phyloP scores from a whole-genome alignment of 1,140 invertebrate genomes.

The Drosophila repletoides region DNA sequence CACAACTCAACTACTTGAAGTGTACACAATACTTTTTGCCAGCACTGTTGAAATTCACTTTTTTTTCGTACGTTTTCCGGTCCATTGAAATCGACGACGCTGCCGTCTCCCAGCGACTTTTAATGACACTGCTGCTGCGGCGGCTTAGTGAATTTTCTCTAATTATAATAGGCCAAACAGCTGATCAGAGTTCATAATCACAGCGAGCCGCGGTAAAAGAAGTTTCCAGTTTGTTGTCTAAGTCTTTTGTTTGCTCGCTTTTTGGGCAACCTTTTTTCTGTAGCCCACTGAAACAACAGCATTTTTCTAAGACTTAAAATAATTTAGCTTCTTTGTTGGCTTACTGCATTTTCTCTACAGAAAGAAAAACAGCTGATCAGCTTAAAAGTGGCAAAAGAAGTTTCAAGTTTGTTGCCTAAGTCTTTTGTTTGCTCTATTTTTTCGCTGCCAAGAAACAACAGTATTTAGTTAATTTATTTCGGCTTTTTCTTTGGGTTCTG shows the following conservation, averaged over 20 bases:
- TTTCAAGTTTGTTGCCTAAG: slow-evolving; percentile 64
- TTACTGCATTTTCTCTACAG: too few species aligned
- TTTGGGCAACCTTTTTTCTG: slow-evolving; percentile 41
- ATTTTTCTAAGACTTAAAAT: too few species aligned
- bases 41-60: slow-evolving; percentile 67
- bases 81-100: slow-evolving; percentile 69
- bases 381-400: too few species aligned
- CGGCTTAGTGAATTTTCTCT: slow-evolving; percentile 55
- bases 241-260: slow-evolving; percentile 63
- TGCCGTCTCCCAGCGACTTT: slow-evolving; percentile 20
- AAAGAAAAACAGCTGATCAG: too few species aligned
- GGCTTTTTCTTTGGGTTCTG: background rate
- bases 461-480: background rate
- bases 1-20: slow-evolving; percentile 24
- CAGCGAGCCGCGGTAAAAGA: too few species aligned
- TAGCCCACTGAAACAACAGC: slow-evolving; percentile 24
- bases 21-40: slow-evolving; percentile 38
- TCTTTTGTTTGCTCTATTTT: slow-evolving; percentile 67
- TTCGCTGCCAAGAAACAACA: too few species aligned
- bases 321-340: too few species aligned
- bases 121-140: slow-evolving; percentile 42
- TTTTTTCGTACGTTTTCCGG: slow-evolving; percentile 65
- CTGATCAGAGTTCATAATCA: slow-evolving; percentile 19
- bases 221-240: too few species aligned
- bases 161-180: slow-evolving; percentile 54